Evolutionary conservation across 2,113 vertebrate genomes (phyloP).

Genomic region (Pelvicachromis taeniatus): DNA sequence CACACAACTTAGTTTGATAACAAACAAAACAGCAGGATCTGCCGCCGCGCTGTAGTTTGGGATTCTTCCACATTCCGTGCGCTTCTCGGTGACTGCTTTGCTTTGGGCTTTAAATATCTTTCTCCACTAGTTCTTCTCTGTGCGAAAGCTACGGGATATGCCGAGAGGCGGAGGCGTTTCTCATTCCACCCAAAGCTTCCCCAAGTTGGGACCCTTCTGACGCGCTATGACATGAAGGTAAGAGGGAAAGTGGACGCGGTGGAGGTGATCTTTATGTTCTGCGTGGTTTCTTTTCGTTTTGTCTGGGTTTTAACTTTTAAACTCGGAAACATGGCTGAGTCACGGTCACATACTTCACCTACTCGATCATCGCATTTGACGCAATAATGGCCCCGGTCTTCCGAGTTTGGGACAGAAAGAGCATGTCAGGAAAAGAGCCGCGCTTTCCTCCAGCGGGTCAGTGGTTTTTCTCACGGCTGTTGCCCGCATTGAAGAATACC

Average conservation of each 20-base stretch:
- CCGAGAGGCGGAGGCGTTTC: slow-evolving; percentile 57
- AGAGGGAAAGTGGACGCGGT: slow-evolving; percentile 16
- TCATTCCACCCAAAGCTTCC: slow-evolving; percentile 37
- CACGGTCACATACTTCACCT: slow-evolving; percentile 49
- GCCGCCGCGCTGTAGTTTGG: not conserved
- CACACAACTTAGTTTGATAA: slow-evolving; percentile 35
- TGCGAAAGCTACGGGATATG: slow-evolving; percentile 45
- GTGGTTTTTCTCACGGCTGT: not conserved
- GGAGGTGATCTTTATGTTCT: not conserved
- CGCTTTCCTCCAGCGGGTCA: not conserved
- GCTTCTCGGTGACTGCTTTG: not conserved
- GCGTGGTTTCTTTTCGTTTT: not conserved
- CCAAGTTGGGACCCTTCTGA: slow-evolving; percentile 62
- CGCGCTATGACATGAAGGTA: slow-evolving; percentile 67
- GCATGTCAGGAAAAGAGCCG: not conserved
- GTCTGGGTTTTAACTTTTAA: slow-evolving; percentile 20
- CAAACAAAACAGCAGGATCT: not conserved
- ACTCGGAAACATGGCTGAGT: slow-evolving; percentile 64
- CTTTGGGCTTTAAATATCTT: not conserved
- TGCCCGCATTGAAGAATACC: not conserved
- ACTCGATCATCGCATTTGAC: slow-evolving; percentile 44
- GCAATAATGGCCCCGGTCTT: slow-evolving; percentile 37
- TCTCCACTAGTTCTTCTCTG: not conserved
- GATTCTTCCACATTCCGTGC: not conserved
- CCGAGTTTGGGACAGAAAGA: slow-evolving; percentile 34